Conservation (phyloP, 2,113 vertebrate genomes). For the Gallinago jamesoni region DNA sequence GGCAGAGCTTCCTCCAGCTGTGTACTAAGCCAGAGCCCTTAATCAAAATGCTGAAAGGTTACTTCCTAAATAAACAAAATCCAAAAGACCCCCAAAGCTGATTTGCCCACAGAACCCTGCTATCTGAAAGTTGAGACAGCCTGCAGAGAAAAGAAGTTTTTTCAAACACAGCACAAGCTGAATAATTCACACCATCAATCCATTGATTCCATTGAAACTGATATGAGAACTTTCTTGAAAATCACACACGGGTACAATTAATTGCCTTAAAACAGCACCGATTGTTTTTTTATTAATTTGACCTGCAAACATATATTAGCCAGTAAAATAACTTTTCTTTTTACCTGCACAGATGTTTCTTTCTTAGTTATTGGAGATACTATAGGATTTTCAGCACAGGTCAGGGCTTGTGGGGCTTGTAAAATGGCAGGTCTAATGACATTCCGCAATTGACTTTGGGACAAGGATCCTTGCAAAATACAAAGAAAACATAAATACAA, state of each 20-base stretch:
- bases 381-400: not conserved
- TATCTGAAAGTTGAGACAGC: not conserved
- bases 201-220: not conserved
- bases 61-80: not conserved
- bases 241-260: not conserved
- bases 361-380: conserved; percentile 31
- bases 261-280: not conserved
- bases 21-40: not conserved
- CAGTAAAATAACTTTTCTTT: not conserved
- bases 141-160: not conserved
- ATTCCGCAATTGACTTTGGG: conserved; percentile 33
- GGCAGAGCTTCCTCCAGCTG: not conserved
- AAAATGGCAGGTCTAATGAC: conserved; percentile 78
- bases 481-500: not conserved
- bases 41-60: not conserved
- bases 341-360: conserved; percentile 57
- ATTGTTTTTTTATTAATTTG: not conserved
- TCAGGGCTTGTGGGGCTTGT: conserved; percentile 62
- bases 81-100: not conserved
- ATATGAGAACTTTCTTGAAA: not conserved
- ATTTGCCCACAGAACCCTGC: not conserved
- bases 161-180: not conserved
- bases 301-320: not conserved
- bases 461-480: conserved; percentile 62
- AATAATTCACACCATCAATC: not conserved